phyloP scores from a whole-genome alignment of 2,797 vertebrate genomes.

The Clarias pachynema region DNA sequence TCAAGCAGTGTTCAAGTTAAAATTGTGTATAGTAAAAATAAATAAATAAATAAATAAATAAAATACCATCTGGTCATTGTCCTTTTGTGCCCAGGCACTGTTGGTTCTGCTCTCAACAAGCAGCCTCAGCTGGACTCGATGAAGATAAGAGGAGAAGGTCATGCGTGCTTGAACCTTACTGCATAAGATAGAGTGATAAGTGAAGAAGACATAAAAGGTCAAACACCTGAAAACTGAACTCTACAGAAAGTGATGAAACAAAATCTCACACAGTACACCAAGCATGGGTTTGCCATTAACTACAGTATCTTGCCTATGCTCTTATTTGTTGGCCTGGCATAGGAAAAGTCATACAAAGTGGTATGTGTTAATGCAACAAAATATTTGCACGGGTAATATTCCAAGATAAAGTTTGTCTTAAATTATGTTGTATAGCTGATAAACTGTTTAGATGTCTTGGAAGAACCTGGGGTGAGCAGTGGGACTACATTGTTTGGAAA shows the following conservation, averaged over 20 bases:
- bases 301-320: constrained; percentile 45
- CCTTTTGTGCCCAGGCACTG: constrained; percentile 80
- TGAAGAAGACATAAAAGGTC: background rate
- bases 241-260: background rate
- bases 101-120: constrained; percentile 78
- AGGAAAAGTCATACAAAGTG: constrained; percentile 58
- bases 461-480: constrained; percentile 57
- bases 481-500: constrained; percentile 54
- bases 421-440: constrained; percentile 59
- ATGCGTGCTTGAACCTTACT: constrained; percentile 94
- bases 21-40: background rate
- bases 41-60: background rate
- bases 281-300: constrained; percentile 19
- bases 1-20: background rate
- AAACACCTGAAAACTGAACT: background rate
- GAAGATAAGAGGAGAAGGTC: constrained; percentile 93
- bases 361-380: constrained; percentile 57
- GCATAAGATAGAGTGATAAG: constrained; percentile 42
- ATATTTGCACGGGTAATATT: constrained; percentile 54
- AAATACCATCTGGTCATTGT: constrained; percentile 91
- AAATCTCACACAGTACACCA: background rate
- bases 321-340: constrained; percentile 41
- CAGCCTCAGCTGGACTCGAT: constrained; percentile 88
- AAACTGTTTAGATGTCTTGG: constrained; percentile 62
- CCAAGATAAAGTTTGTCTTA: constrained; percentile 38